Evolutionary conservation across 2,113 vertebrate species (phyloP).

Genomic region (Ochotona princeps): DNA sequence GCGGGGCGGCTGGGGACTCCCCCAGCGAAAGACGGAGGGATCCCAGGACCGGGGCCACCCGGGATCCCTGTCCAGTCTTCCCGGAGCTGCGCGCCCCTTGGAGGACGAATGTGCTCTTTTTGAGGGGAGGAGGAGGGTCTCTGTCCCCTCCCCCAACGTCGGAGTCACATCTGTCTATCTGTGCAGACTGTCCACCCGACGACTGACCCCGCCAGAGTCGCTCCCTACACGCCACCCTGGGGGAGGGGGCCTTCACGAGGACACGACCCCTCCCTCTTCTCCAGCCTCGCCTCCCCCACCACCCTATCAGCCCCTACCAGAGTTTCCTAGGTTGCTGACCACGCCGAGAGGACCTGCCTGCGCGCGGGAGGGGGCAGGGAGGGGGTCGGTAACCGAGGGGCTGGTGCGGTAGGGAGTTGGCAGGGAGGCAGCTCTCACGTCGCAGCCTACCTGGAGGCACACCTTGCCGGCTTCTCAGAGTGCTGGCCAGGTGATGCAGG

Average conservation of each 20-base stretch:
- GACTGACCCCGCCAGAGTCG: background rate
- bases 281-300: background rate
- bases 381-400: constrained; percentile 4
- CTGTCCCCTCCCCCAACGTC: constrained; percentile 68
- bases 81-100: background rate
- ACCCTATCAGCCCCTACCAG: background rate
- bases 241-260: constrained; percentile 40
- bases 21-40: background rate
- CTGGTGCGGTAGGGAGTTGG: background rate
- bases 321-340: constrained; percentile 45
- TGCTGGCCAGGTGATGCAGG: background rate
- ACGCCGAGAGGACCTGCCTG: background rate
- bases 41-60: background rate
- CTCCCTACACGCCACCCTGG: background rate
- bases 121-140: background rate
- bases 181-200: background rate
- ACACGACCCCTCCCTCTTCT: constrained; percentile 47
- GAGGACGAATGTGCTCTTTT: background rate
- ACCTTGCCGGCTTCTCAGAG: background rate
- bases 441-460: background rate
- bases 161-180: background rate
- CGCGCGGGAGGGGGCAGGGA: background rate
- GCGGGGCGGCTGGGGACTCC: constrained; percentile 87
- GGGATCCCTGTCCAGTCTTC: background rate
- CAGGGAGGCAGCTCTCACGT: background rate